Percentiles rank a stretch among this genome's conserved stretches.
Conservation (phyloP, 2,888 invertebrate genomes). For the Chrysomela aeneicollis region DNA sequence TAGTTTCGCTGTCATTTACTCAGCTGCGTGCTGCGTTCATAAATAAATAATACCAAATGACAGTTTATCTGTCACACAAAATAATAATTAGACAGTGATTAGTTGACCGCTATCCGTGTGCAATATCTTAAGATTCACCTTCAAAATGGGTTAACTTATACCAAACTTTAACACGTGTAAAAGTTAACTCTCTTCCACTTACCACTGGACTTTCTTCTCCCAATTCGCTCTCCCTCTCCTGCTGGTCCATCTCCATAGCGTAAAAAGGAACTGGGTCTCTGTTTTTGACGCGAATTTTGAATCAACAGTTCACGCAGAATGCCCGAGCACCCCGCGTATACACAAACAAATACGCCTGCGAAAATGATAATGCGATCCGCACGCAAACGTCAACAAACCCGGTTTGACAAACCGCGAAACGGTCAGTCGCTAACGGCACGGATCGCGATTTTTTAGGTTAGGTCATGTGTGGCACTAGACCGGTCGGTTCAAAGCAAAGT, state of each 20-base stretch:
- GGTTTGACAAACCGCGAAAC: constrained; percentile 19
- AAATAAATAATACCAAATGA: too few species aligned
- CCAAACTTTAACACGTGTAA: too few species aligned
- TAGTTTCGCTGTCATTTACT: too few species aligned
- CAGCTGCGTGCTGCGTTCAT: too few species aligned
- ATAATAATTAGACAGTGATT: too few species aligned
- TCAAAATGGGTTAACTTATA: background rate
- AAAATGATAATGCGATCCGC: constrained; percentile 24
- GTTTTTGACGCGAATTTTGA: constrained; percentile 91
- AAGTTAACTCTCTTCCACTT: constrained; percentile 59
- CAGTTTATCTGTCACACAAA: too few species aligned
- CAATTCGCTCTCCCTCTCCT: constrained; percentile 69
- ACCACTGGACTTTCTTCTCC: constrained; percentile 81
- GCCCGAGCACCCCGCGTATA: constrained; percentile 58
- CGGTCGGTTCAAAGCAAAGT: constrained; percentile 1
- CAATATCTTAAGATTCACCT: too few species aligned
- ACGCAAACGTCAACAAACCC: constrained; percentile 15
- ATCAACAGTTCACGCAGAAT: constrained; percentile 57
- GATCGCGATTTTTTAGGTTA: constrained; percentile 42
- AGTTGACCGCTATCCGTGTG: too few species aligned
- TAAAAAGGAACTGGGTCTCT: constrained; percentile 87
- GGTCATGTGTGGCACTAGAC: constrained; percentile 40
- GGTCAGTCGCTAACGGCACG: background rate
- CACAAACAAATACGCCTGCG: constrained; percentile 41
- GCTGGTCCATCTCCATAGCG: constrained; percentile 75